These are phyloP conservation scores for Sycobia sp. DNA, from an alignment of 1,140 invertebrate species.

Conservation along the genomic window DNA sequence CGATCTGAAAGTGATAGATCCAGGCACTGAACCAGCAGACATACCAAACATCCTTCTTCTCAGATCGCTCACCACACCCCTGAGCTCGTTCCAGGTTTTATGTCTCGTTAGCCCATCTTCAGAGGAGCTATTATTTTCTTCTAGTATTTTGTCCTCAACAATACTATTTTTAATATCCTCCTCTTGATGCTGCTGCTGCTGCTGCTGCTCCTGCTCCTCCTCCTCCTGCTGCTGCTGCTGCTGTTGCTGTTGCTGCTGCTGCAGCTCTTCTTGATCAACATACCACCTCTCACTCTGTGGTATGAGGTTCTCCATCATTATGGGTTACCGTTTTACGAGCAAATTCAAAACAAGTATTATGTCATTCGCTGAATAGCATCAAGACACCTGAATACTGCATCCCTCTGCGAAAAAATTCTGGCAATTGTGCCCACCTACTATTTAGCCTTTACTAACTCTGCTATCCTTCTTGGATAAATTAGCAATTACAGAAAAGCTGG, in stretches of 20 bases:
- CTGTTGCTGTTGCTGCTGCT: neutral
- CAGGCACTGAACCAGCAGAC: constrained; percentile 76
- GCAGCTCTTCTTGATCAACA: neutral
- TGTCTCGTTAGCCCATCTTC: constrained; percentile 22
- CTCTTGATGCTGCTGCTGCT: neutral
- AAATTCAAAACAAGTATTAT: neutral
- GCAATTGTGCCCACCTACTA: no score
- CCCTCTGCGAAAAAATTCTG: neutral
- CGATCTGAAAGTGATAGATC: constrained; percentile 78
- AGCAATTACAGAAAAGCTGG: no score
- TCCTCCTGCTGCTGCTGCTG: neutral
- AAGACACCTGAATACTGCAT: constrained; percentile 6
- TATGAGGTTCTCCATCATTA: constrained; percentile 19
- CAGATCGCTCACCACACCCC: constrained; percentile 80
- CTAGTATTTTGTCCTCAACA: constrained; percentile 1
- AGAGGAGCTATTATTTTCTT: constrained; percentile 4
- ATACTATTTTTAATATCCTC: neutral
- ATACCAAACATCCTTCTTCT: constrained; percentile 77
- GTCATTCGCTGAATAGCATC: constrained; percentile 8
- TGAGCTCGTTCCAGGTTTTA: constrained; percentile 79
- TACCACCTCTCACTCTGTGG: constrained; percentile 8
- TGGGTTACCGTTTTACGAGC: neutral
- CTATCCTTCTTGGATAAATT: no score
- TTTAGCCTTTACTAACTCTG: no score
- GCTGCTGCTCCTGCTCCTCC: neutral